phyloP scores from a whole-genome alignment of 2,113 vertebrate genomes.

The Tricholaema leucomelas region DNA sequence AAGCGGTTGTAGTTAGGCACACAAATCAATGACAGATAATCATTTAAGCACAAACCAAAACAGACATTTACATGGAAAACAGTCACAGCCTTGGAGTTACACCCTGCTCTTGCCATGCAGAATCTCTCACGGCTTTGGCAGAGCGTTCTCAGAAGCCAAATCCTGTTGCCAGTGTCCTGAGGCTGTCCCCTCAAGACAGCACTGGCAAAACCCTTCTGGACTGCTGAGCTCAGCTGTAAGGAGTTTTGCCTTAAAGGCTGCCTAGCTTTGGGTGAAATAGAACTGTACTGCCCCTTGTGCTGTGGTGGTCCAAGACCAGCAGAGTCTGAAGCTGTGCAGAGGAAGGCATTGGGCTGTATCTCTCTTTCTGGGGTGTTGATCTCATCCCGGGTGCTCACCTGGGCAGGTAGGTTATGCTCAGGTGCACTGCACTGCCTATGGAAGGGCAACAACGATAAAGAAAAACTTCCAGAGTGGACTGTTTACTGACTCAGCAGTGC shows the following conservation, averaged over 20 bases:
- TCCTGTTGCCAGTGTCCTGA: not conserved
- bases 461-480: not conserved
- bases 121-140: slow-evolving; percentile 41
- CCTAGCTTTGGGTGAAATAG: not conserved
- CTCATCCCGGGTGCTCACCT: rapidly evolving
- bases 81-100: slow-evolving; percentile 39
- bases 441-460: not conserved
- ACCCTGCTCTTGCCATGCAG: slow-evolving; percentile 22
- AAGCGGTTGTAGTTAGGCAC: slow-evolving; percentile 68
- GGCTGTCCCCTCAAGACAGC: not conserved
- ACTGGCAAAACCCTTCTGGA: not conserved
- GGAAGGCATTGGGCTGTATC: not conserved
- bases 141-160: not conserved
- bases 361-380: not conserved
- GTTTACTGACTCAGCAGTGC: not conserved
- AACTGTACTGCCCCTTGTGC: not conserved
- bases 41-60: slow-evolving; percentile 71
- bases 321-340: not conserved
- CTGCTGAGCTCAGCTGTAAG: not conserved
- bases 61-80: slow-evolving; percentile 60
- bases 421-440: not conserved
- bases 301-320: not conserved
- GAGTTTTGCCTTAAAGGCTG: not conserved
- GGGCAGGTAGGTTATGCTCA: not conserved
- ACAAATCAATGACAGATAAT: slow-evolving; percentile 74